Evolutionary conservation across 2,797 vertebrate genomes (phyloP).

Genomic region (Rhynchonycteris naso): DNA sequence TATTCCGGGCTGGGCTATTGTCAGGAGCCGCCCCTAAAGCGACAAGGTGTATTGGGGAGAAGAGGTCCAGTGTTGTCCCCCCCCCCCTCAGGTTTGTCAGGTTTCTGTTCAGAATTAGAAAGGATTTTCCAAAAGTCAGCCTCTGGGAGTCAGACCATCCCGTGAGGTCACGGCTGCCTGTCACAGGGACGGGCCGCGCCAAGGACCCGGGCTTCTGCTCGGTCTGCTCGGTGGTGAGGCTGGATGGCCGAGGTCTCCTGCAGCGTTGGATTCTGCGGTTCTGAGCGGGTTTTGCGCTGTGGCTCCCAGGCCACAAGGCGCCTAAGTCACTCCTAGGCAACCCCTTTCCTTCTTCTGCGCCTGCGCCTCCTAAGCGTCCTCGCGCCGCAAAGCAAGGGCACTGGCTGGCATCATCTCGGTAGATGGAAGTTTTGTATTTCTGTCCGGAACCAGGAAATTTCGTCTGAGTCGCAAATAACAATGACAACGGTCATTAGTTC

Average conservation of each 20-base stretch:
- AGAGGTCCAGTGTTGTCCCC: neutral
- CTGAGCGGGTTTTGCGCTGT: neutral
- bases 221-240: neutral
- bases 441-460: neutral
- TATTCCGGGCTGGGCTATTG: conserved; percentile 51
- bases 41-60: rapidly evolving
- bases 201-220: neutral
- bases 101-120: neutral
- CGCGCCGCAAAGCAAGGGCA: neutral
- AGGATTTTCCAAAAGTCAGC: neutral
- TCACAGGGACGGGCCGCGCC: rapidly evolving
- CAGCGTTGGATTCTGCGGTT: neutral
- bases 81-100: no score
- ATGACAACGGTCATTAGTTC: neutral
- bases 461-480: neutral
- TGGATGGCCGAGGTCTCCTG: neutral
- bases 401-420: neutral
- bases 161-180: neutral
- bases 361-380: neutral
- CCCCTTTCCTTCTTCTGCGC: neutral
- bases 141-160: neutral
- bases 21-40: neutral
- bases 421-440: neutral
- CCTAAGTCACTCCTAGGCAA: no score
- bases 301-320: rapidly evolving